Conservation (phyloP, 2,113 vertebrate species). For the Zosterops pallidus region DNA sequence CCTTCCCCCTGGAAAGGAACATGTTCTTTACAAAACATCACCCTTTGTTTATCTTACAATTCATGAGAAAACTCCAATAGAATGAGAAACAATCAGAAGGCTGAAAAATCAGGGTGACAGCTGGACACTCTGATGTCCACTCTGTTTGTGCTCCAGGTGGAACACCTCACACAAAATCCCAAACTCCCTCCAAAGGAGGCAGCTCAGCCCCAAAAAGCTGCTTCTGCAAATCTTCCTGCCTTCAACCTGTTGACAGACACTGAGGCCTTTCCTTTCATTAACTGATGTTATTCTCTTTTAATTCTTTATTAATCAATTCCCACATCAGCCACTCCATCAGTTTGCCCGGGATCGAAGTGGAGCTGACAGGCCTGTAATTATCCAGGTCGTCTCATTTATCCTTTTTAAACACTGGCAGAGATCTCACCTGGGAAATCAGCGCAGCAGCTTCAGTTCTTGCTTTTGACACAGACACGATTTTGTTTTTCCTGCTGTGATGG, state of each 20-base stretch:
- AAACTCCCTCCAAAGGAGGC: background rate
- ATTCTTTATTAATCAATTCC: conserved; percentile 43
- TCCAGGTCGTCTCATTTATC: conserved; percentile 43
- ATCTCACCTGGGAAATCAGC: conserved; percentile 35
- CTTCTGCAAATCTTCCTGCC: background rate
- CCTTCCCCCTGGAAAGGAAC: no score
- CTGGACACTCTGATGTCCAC: background rate
- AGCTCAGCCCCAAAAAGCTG: background rate
- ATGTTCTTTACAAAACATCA: no score
- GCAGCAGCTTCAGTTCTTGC: background rate
- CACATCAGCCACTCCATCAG: conserved; percentile 22
- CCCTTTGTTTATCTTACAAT: no score
- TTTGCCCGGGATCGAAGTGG: background rate
- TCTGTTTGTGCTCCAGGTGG: background rate
- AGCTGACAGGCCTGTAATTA: conserved; percentile 56
- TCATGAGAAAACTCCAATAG: no score
- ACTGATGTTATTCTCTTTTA: conserved; percentile 31
- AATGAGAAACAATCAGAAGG: no score
- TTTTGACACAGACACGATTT: background rate
- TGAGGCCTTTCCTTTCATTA: background rate
- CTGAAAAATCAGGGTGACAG: no score
- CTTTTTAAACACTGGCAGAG: background rate
- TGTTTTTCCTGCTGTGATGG: background rate
- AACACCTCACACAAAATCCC: background rate
- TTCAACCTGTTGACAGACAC: background rate